Base-by-base conservation (phyloP, 2,797 vertebrate species). In the Falco cherrug region DNA sequence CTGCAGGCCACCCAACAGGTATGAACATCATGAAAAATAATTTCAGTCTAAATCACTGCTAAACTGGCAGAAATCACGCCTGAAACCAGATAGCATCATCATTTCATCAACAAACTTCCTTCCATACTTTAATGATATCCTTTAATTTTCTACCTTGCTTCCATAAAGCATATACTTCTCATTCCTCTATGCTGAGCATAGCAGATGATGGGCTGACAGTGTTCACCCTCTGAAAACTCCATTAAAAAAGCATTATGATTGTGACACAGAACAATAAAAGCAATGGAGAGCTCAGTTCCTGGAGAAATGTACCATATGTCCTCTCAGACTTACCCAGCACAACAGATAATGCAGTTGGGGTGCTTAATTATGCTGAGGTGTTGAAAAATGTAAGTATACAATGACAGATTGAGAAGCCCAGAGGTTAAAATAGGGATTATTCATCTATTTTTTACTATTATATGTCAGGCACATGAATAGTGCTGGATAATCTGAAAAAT, bases 211-310 rank as follows among this genome's bases (percentile, higher is more conserved):
- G 59, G 82, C 65, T 88, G 93, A 29, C 0, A 0, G 59, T 41
- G 73, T 26, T 91, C 89, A 67, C 22, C 47, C 85, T 88, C 74
- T 59, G 74, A 86, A 92, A 90, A 94, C 31, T 13, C 70, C 87
- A 95, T 90, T 90, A 82, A 94, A 95, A 96, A 95, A 48, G 10
- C 76, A 94, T 96, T 90, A 93, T 59, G 57, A 29, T 59, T 56
- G 82, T 29, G 13, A 48, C 50, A 91, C 54, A 67, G 59, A 86
- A 25, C 56, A 73, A 69, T 26, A 79, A 82, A 88, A 87, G 48
- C 84, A 73, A 35, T 15, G 20, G 75, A 77, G 75, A 89, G 35
- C 61, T 76, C 73, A 35, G 35, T 11, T 87, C 51, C 86, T 63
- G 65, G 43, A 91, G 87, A 82, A 84, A 86, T 16, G 35, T 29